Conservation (phyloP, 92 coral and sea anemone species). For the Scolanthus callimorphus region DNA sequence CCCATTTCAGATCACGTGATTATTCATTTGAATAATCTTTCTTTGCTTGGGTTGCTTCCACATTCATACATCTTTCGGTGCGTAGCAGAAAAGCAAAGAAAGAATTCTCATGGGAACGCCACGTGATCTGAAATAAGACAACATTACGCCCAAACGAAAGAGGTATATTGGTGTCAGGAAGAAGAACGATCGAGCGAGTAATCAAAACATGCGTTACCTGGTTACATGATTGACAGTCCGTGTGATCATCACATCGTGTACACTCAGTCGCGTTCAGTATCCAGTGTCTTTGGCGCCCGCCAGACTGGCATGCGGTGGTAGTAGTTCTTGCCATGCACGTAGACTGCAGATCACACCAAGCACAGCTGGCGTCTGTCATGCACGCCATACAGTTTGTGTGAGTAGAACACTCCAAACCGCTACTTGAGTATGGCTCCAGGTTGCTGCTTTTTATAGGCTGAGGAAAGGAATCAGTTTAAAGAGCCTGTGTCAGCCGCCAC, state of each 20-base stretch:
- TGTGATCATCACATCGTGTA: slow-evolving; percentile 57
- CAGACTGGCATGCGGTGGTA: slow-evolving; percentile 38
- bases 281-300: slow-evolving; percentile 38
- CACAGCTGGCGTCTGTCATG: slow-evolving; percentile 92
- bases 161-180: no score
- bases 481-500: no score
- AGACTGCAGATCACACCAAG: slow-evolving; percentile 65
- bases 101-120: no score
- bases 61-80: no score
- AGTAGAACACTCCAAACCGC: slow-evolving; percentile 45
- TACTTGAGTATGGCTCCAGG: slow-evolving; percentile 61
- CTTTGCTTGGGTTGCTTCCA: no score
- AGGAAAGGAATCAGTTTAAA: no score
- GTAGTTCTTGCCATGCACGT: slow-evolving; percentile 53
- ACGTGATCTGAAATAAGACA: no score
- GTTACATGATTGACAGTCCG: slow-evolving; percentile 64
- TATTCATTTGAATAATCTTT: no score
- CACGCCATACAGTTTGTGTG: slow-evolving; percentile 65
- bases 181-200: no score
- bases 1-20: no score
- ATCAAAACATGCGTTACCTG: slow-evolving; percentile 39
- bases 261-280: slow-evolving; percentile 79
- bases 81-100: no score
- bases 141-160: no score
- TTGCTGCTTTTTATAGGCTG: slow-evolving; percentile 48